Evolutionary conservation across 2,888 invertebrate species (phyloP), one percentile per base, ranked within the genome.

Genomic region (Autographa pulchrina): DNA sequence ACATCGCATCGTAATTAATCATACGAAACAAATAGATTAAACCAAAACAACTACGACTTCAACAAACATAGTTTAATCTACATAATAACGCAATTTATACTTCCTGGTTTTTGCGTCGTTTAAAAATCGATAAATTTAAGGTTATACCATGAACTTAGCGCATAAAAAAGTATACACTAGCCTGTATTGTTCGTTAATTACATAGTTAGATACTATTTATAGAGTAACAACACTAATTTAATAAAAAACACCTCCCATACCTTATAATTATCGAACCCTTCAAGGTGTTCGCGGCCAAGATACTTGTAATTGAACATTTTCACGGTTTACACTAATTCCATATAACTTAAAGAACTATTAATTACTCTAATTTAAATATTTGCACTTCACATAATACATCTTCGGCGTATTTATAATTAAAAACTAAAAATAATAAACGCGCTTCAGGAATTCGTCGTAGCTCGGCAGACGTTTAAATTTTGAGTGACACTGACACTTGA

Each of bases 211-310:
- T 11, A 32, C 41, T 63, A 58, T 68, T 31, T 65, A 43, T 9
- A 68, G 54, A 59, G n/a, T 48, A 16, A 68, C 43, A 77, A 65
- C 62, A 80, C 62, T 77, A 78, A 80, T 78, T 80, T 52, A 80
- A 78, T 78, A 72, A 60, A 59, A 58, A 66, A 58, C 56, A 67
- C 32, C 78, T 67, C 63, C 62, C 62, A 65, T 92, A 95, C 99
- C 97, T 99, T 99, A 92, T 99, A 99, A 92, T 98, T 98, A 94
- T 99, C 98, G 95, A 99, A 99, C 81, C 99, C 99, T 90, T 97
- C 97, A 72, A 99, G 97, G 90, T 99, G 98, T 86, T 98, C 98
- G 82, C 97, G 96, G 68, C 97, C 96, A 80, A 99, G 96, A 94
- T 99, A 99, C 92, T 98, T 97, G 86, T 96, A 96, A 90, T 97